phyloP scores from a whole-genome alignment of 2,888 invertebrate species.

The Reticulitermes lucifugus region DNA sequence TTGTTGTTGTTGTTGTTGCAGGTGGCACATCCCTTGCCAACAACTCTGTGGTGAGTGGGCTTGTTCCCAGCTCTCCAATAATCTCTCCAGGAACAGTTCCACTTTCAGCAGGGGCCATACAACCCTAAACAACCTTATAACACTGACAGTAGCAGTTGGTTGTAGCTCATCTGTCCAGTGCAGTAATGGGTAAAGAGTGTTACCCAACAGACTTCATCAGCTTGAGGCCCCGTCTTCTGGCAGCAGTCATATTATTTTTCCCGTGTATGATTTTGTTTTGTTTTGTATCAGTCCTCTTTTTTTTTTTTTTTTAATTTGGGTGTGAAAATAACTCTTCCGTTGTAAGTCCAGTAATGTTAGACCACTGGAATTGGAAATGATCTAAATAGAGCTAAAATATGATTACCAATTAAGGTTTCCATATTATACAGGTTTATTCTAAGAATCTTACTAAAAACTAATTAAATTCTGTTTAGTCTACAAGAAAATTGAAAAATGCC shows the following conservation, averaged over 20 bases:
- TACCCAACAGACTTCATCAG: conserved; percentile 23
- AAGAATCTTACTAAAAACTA: conserved; percentile 42
- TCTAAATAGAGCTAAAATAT: conserved; percentile 36
- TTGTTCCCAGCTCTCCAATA: conserved; percentile 50
- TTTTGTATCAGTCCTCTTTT: conserved; percentile 19
- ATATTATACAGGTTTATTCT: conserved; percentile 46
- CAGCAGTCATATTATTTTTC: conserved; percentile 42
- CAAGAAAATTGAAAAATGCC: conserved; percentile 37
- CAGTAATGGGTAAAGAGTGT: conserved; percentile 29
- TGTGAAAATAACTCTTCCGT: conserved; percentile 41
- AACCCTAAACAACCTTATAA: conserved; percentile 49
- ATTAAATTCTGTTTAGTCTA: conserved; percentile 46
- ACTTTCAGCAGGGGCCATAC: conserved; percentile 47
- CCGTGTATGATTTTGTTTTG: conserved; percentile 25
- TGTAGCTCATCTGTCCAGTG: conserved; percentile 48
- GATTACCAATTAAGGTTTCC: conserved; percentile 38
- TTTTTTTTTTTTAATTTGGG: conserved; percentile 40
- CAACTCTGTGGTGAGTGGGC: conserved; percentile 52
- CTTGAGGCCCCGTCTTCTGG: conserved; percentile 37
- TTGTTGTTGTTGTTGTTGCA: conserved; percentile 24
- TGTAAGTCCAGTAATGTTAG: conserved; percentile 41
- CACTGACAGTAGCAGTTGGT: conserved; percentile 45
- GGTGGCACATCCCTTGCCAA: conserved; percentile 49
- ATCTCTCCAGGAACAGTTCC: conserved; percentile 52
- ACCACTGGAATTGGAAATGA: conserved; percentile 40